phyloP scores from a whole-genome alignment of 2,113 vertebrate genomes.

The Sorex fumeus region DNA sequence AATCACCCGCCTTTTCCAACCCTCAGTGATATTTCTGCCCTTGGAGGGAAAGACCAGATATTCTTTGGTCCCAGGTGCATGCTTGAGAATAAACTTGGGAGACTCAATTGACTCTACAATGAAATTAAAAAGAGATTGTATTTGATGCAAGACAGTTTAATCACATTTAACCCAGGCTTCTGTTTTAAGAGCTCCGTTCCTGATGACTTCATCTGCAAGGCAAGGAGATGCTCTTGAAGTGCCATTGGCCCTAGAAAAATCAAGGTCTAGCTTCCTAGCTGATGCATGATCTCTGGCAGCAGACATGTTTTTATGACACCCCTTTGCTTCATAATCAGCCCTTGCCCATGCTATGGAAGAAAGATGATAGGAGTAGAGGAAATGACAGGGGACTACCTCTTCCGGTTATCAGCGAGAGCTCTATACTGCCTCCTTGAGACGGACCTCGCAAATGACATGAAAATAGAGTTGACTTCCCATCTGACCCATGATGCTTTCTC shows the following conservation, averaged over 20 bases:
- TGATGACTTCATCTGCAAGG: not conserved
- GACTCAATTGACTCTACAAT: not conserved
- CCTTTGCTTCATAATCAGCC: not conserved
- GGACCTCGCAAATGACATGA: no score
- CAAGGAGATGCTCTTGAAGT: not conserved
- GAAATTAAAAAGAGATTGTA: not conserved
- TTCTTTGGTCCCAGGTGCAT: not conserved
- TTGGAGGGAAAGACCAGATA: not conserved
- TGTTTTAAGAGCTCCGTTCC: not conserved
- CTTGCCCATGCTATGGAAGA: no score
- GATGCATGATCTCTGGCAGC: not conserved
- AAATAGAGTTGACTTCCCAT: no score
- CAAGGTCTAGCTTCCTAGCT: not conserved
- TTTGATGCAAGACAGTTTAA: not conserved
- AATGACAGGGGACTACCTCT: no score
- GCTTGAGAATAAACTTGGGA: not conserved
- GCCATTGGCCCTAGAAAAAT: no score
- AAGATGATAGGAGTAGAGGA: no score
- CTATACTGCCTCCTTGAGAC: not conserved
- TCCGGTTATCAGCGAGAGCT: not conserved
- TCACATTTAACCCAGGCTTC: not conserved
- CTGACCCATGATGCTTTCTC: not conserved
- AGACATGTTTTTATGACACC: not conserved
- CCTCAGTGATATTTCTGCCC: no score
- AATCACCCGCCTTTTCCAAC: not conserved